These are phyloP conservation scores for Ciconia nigra DNA, from an alignment of 2,797 vertebrate species.

Conservation along the genomic window DNA sequence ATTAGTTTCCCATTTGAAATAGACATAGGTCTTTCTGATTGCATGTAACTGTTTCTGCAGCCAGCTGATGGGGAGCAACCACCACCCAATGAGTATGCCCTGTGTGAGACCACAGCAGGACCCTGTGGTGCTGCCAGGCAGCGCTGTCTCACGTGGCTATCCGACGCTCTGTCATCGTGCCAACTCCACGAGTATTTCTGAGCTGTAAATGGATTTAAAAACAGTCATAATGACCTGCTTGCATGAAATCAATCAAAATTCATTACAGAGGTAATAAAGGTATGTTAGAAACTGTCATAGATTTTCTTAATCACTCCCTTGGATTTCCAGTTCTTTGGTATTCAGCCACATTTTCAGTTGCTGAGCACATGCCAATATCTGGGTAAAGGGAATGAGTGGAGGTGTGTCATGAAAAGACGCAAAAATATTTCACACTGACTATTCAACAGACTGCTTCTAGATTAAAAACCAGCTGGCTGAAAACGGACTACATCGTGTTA, in stretches of 20 bases:
- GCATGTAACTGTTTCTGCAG: not conserved
- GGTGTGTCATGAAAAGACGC: not conserved
- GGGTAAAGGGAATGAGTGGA: not conserved
- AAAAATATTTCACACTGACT: not conserved
- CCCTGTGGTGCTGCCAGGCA: not conserved
- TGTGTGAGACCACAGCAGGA: not conserved
- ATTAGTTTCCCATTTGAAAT: not conserved
- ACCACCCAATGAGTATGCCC: not conserved
- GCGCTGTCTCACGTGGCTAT: fast-evolving
- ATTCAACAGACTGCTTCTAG: not conserved
- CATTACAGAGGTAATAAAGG: not conserved
- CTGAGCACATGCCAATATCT: not conserved
- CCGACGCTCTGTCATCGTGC: not conserved
- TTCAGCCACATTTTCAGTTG: not conserved
- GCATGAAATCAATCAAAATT: conserved; percentile 27
- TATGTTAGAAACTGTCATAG: not conserved
- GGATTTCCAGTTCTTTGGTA: conserved; percentile 5
- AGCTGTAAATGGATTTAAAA: conserved; percentile 20
- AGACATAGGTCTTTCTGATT: not conserved
- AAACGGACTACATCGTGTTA: not conserved
- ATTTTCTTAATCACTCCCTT: conserved; percentile 30
- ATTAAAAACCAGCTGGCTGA: not conserved
- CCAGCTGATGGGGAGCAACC: not conserved
- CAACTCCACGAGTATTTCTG: not conserved
- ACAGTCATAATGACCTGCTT: conserved; percentile 1